Conservation (phyloP, 2,113 vertebrate species). For the Epinephelus moara region DNA sequence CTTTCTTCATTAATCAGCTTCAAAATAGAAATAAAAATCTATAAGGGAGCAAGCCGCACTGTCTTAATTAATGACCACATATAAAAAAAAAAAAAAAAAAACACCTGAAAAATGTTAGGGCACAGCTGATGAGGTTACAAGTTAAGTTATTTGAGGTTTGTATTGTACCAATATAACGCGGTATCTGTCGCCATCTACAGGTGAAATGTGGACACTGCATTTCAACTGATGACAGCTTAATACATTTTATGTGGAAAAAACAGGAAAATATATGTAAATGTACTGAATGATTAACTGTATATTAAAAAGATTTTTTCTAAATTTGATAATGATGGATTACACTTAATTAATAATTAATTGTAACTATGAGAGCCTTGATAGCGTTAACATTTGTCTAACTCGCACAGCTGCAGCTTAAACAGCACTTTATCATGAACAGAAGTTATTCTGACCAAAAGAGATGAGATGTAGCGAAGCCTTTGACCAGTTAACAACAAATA, state of each 20-base stretch:
- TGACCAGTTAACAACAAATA: not conserved
- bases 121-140: not conserved
- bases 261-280: not conserved
- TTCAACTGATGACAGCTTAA: not conserved
- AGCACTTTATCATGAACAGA: not conserved
- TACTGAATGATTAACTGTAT: not conserved
- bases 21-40: not conserved
- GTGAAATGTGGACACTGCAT: constrained; percentile 15
- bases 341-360: not conserved
- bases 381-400: too few species aligned
- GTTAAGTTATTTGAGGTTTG: not conserved
- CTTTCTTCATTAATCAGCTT: not conserved
- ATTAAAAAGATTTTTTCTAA: not conserved
- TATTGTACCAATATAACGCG: constrained; percentile 6
- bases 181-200: constrained; percentile 76
- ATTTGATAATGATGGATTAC: not conserved
- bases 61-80: too few species aligned
- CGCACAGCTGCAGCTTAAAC: not conserved
- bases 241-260: not conserved
- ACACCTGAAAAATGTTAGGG: not conserved
- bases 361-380: not conserved
- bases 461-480: not conserved
- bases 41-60: not conserved
- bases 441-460: too few species aligned
- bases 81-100: not conserved